A percentile compares a stretch with the other conserved stretches of the same genome.
Evolutionary conservation across 2,888 invertebrate genomes (phyloP).

Genomic region (Ethmia dodecea): DNA sequence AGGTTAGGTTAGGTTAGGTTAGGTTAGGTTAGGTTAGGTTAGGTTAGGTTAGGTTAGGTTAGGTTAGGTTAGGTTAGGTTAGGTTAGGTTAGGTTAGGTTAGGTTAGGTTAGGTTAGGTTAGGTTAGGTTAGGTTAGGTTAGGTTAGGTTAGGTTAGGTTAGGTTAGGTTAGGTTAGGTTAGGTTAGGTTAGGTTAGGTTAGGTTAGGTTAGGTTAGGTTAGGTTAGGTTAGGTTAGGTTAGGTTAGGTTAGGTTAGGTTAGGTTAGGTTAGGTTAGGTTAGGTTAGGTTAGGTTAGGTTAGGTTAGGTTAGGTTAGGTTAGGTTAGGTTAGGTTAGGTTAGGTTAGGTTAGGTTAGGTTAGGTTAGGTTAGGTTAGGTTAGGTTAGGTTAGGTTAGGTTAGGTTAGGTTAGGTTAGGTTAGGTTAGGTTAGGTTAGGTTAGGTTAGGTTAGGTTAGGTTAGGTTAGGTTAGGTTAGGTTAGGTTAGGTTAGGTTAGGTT

Average conservation of each 20-base stretch:
- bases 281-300: constrained; percentile 6
- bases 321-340: constrained; percentile 6
- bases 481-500: constrained; percentile 6
- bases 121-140: constrained; percentile 6
- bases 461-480: constrained; percentile 6
- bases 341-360: constrained; percentile 6
- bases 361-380: constrained; percentile 6
- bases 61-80: constrained; percentile 9
- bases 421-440: constrained; percentile 6
- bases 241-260: constrained; percentile 6
- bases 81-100: constrained; percentile 6
- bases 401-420: constrained; percentile 6
- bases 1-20: constrained; percentile 8
- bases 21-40: constrained; percentile 8
- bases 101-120: constrained; percentile 6
- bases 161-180: constrained; percentile 6
- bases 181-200: constrained; percentile 6
- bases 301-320: constrained; percentile 6
- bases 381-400: constrained; percentile 6
- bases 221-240: constrained; percentile 6
- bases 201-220: constrained; percentile 6
- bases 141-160: constrained; percentile 6
- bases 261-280: constrained; percentile 6
- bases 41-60: constrained; percentile 9
- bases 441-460: constrained; percentile 6